Conservation (phyloP, 1,140 invertebrate genomes). For the Latrodectus geometricus region DNA sequence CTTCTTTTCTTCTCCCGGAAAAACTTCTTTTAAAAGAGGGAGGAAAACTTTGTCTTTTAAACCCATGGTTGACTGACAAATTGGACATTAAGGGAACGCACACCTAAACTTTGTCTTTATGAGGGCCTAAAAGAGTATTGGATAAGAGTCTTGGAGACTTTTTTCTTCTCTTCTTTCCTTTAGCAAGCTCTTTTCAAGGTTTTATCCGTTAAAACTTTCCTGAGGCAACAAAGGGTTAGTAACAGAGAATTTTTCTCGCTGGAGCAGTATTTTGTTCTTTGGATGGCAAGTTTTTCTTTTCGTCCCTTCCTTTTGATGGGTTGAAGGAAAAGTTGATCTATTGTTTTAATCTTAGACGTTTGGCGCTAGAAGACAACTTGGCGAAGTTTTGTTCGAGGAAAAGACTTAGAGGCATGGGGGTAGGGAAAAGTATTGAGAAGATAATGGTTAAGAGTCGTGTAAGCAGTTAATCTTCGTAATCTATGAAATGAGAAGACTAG, state of each 20-base stretch:
- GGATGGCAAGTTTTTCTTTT: slow-evolving; percentile 22
- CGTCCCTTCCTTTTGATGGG: slow-evolving; percentile 27
- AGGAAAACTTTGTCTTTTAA: slow-evolving; percentile 61
- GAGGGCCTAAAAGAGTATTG: slow-evolving; percentile 46
- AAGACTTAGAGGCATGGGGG: slow-evolving; percentile 17
- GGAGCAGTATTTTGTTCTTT: slow-evolving; percentile 27
- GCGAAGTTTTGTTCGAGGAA: slow-evolving; percentile 35
- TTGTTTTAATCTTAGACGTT: slow-evolving; percentile 60
- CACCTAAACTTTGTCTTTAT: slow-evolving; percentile 61
- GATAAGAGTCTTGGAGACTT: slow-evolving; percentile 37
- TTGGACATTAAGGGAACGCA: slow-evolving; percentile 58
- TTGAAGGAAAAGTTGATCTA: slow-evolving; percentile 58
- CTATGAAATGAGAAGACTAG: slow-evolving; percentile 16
- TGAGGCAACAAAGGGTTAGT: slow-evolving; percentile 58
- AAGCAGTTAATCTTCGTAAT: slow-evolving; percentile 57
- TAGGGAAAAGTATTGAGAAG: slow-evolving; percentile 14
- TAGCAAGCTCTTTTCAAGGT: slow-evolving; percentile 41
- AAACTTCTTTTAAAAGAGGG: slow-evolving; percentile 51
- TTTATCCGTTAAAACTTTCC: slow-evolving; percentile 61
- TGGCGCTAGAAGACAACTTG: slow-evolving; percentile 45
- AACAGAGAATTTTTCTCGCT: slow-evolving; percentile 32
- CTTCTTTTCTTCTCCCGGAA: slow-evolving; percentile 33
- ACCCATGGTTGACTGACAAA: slow-evolving; percentile 62
- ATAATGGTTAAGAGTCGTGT: slow-evolving; percentile 58
- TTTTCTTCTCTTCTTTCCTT: slow-evolving; percentile 22